Percentiles rank a stretch among this genome's conserved stretches.
These are phyloP conservation scores for Theristicus caerulescens DNA, from an alignment of 2,113 vertebrate genomes.

Conservation along the genomic window DNA sequence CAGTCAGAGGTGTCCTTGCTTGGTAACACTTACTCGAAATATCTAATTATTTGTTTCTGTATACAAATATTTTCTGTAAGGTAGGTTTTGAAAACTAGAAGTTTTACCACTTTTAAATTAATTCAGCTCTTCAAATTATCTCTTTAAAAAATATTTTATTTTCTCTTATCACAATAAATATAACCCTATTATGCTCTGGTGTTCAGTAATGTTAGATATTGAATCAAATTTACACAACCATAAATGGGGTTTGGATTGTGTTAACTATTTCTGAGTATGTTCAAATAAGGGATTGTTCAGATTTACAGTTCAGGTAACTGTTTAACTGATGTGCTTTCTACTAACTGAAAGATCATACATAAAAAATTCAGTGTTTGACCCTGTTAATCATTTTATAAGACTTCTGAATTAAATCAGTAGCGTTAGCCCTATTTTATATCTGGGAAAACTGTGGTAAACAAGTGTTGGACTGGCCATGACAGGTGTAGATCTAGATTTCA, in stretches of 20 bases:
- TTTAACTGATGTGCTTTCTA: not conserved
- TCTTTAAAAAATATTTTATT: not conserved
- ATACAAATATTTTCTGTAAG: not conserved
- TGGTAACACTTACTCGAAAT: not conserved
- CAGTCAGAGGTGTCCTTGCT: not conserved
- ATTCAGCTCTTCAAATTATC: not conserved
- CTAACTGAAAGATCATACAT: not conserved
- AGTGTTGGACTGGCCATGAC: rapidly evolving
- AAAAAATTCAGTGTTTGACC: not conserved
- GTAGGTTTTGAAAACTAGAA: not conserved
- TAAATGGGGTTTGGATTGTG: not conserved
- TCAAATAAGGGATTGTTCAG: not conserved
- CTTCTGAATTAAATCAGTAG: not conserved
- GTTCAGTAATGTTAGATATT: not conserved
- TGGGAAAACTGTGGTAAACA: not conserved
- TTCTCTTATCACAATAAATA: not conserved
- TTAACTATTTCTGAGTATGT: not conserved
- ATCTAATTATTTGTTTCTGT: not conserved
- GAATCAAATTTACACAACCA: not conserved
- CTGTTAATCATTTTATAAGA: not conserved
- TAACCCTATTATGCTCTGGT: not conserved
- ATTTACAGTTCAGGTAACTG: not conserved
- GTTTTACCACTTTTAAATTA: not conserved
- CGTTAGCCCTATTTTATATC: not conserved
- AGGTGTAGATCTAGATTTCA: not conserved